Percentiles rank a stretch among this genome's conserved stretches.
Conservation (phyloP, 1,140 invertebrate species). For the Leguminivora glycinivorella region DNA sequence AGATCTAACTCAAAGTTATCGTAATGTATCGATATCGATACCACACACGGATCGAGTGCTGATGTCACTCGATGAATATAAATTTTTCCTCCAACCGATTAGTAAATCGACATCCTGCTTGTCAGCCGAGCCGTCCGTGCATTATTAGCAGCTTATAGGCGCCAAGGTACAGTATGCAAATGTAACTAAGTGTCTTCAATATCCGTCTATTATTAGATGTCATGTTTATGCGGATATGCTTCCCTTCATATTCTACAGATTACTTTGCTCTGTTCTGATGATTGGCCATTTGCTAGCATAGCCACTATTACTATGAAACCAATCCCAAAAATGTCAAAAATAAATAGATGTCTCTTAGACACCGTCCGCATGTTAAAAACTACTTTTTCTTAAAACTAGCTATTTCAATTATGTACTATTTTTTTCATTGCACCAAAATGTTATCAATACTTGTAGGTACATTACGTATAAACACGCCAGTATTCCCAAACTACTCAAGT, state of each 20-base stretch:
- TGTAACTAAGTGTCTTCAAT: not conserved
- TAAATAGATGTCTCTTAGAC: too few species aligned
- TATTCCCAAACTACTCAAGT: too few species aligned
- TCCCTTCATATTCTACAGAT: not conserved
- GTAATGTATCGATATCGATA: not conserved
- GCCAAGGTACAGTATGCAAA: slow-evolving; percentile 4
- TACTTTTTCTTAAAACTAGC: too few species aligned
- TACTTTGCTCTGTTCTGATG: not conserved
- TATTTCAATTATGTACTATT: too few species aligned
- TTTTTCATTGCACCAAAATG: too few species aligned
- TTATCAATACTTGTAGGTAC: too few species aligned
- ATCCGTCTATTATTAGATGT: not conserved
- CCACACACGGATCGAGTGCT: not conserved
- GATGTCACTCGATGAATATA: slow-evolving; percentile 16
- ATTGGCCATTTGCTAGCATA: too few species aligned
- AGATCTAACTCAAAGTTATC: not conserved
- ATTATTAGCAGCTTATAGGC: slow-evolving; percentile 9
- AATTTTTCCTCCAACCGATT: not conserved
- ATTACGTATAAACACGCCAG: too few species aligned
- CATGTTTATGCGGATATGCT: not conserved
- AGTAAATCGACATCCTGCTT: slow-evolving; percentile 8
- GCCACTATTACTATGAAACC: too few species aligned
- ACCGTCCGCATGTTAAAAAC: too few species aligned
- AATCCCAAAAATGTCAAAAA: too few species aligned
- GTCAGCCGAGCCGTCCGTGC: not conserved